Evolutionary conservation across 2,888 invertebrate species (phyloP).

Genomic region (Sinohyriopsis cumingii): DNA sequence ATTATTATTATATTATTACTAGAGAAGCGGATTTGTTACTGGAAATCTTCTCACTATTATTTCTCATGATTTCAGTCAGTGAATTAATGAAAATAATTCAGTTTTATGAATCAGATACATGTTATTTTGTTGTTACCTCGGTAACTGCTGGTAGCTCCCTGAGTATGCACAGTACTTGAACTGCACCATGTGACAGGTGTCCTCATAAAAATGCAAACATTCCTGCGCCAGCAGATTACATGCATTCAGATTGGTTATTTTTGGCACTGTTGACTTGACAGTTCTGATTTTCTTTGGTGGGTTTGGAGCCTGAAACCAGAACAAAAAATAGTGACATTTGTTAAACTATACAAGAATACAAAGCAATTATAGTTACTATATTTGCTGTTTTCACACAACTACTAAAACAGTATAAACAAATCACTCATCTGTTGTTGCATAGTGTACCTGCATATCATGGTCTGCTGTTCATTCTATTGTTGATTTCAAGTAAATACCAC

Average conservation of each 20-base stretch:
- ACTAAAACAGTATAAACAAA: no score
- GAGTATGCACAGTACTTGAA: conserved; percentile 93
- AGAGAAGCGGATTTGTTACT: no score
- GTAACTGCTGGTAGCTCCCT: conserved; percentile 88
- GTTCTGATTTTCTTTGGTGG: conserved; percentile 85
- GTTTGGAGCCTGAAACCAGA: conserved; percentile 72
- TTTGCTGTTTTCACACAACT: not conserved
- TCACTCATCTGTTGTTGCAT: no score
- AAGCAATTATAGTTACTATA: not conserved
- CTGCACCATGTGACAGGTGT: conserved; percentile 90
- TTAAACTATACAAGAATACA: not conserved
- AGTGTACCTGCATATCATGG: no score
- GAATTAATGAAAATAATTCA: no score
- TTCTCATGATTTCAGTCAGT: not conserved
- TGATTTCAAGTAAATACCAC: no score
- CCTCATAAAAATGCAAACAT: conserved; percentile 84
- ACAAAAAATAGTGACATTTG: not conserved
- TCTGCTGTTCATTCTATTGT: no score
- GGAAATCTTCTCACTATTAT: not conserved
- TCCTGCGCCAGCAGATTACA: conserved; percentile 80
- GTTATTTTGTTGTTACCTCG: conserved; percentile 69
- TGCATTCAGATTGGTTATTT: conserved; percentile 73
- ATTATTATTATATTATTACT: not conserved
- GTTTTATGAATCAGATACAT: no score
- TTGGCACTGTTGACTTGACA: conserved; percentile 79